These are phyloP conservation scores for Drosophila yakuba DNA, from an alignment of 1,140 invertebrate genomes.

Conservation along the genomic window DNA sequence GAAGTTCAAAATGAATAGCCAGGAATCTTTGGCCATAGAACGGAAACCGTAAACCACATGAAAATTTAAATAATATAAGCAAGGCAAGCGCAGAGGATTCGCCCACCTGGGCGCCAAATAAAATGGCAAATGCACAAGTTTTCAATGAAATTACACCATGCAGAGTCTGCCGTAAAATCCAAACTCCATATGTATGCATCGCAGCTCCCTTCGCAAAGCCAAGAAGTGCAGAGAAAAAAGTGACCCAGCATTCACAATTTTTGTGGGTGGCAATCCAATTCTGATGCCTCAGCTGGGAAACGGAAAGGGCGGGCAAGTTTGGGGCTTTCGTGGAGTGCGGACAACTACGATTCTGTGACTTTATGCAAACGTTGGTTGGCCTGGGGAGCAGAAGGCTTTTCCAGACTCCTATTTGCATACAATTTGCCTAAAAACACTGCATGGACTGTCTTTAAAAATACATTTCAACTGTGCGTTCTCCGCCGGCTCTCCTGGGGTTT, in stretches of 20 bases:
- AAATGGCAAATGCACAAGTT: constrained; percentile 76
- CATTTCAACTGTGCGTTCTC: constrained; percentile 63
- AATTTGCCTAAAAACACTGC: constrained; percentile 82
- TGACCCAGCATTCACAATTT: constrained; percentile 51
- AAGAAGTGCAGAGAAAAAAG: constrained; percentile 26
- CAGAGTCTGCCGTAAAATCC: constrained; percentile 38
- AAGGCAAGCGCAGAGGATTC: constrained; percentile 7
- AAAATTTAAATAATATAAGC: constrained; percentile 76
- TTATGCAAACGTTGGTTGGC: constrained; percentile 31
- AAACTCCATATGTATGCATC: constrained; percentile 31
- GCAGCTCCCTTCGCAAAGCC: constrained; percentile 22
- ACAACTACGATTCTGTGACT: constrained; percentile 29
- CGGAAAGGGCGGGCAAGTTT: constrained; percentile 20
- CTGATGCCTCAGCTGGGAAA: constrained; percentile 60
- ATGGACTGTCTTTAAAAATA: constrained; percentile 80
- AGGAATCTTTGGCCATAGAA: constrained; percentile 50
- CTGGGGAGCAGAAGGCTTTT: constrained; percentile 10
- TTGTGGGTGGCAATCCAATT: constrained; percentile 75
- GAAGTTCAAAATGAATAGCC: constrained; percentile 58
- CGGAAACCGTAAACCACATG: constrained; percentile 67
- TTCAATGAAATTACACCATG: constrained; percentile 75
- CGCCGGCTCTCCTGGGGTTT: constrained; percentile 19
- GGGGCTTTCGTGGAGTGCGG: constrained; percentile 3
- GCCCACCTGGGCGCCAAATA: constrained; percentile 39
- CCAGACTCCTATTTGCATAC: constrained; percentile 77